Base-by-base conservation (phyloP, 2,797 vertebrate genomes). In the Schizopygopsis malacanthus region DNA sequence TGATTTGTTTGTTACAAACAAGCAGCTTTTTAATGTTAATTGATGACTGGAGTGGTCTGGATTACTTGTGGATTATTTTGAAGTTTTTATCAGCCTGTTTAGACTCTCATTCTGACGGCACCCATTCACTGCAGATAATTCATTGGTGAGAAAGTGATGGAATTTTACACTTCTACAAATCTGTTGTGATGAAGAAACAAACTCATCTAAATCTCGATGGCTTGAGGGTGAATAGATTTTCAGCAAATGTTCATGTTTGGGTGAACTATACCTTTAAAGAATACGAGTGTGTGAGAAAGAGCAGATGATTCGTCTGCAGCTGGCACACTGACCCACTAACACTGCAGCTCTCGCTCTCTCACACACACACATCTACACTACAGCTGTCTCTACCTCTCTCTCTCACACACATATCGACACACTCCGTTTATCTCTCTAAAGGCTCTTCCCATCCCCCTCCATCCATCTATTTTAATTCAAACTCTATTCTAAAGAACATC, bases 251-350 rank as follows among this genome's bases (percentile, higher is more conserved):
- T 65, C 13, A 7, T 39, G 18, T 69, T 69, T 39, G 65, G 7
- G 16, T 20, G 6, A 33, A 16, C 61, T 33, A 25, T 78, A 16
- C 13, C 22, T 78, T 67, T 43, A 61, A 79, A 79, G 39, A 78
- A 79, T 1, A 28, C 18, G 1, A 79, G 77, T 79, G 79, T 88
- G 50, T 84, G 59, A 81, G 79, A 61, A 63, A 63, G 50, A 67
- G 65, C 71, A 69, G 52, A 70, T 82, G 86, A 82, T 85, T 75
- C 75, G 43, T 50, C 79, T 93, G 90, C 93, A 88, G 91, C 90
- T 94, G 94, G 92, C 94, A 95, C 93, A 95, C 94, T 96, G 94
- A 96, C 94, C 95, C 93, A 95, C 90, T 94, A 95, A 94, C 59
- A 88, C 90, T 81, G 88, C 90, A 87, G 88, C 83, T 84, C 83